Evolutionary conservation across 2,797 vertebrate genomes (phyloP), one percentile per base, ranked within the genome.

Genomic region (Propithecus deckenii): DNA sequence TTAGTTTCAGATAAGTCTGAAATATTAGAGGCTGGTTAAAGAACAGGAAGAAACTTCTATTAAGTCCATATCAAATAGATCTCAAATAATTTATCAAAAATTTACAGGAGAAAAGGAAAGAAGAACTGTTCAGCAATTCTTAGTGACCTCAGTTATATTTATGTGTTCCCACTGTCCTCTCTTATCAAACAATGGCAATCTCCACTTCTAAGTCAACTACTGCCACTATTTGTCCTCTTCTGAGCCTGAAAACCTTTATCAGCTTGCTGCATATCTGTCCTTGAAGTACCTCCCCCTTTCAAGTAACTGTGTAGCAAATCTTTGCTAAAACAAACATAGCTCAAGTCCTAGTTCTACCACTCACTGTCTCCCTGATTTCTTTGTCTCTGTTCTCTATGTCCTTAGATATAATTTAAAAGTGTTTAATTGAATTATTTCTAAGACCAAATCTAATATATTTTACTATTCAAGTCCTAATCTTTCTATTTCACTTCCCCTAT

Each of bases 61-160:
- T 72, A 71, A 65, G 80, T 65, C 69, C 48, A 9, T 96, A 93
- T 87, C 92, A 86, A 84, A 93, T 50, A 80, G 30, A 81, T 25
- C 4, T 76, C 25, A 14, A 84, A 48, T 20, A 86, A 71, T 63
- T 85, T 55, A 63, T 80, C 50, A 79, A 83, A 80, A 76, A 69
- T 20, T 17, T 63, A 32, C 10, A 38, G 55, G 41, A 83, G 38
- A 83, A 28, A 61, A 22, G 76, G 50, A 86, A 76, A 52, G 12
- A 81, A 69, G 14, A 30, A 17, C 3, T 32, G 7, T 61, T 41
- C 41, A 17, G 12, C 10, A 61, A 11, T 48, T 11, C 30, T 71
- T 72, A 43, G 32, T 38, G 61, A 15, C 10, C n/a, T 83, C 48
- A 10, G 11, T 75, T 55, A 46, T 57, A 18, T 48, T n/a, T 80